These are phyloP conservation scores for Meandrusa payeni DNA, from an alignment of 2,888 invertebrate species.

Conservation along the genomic window DNA sequence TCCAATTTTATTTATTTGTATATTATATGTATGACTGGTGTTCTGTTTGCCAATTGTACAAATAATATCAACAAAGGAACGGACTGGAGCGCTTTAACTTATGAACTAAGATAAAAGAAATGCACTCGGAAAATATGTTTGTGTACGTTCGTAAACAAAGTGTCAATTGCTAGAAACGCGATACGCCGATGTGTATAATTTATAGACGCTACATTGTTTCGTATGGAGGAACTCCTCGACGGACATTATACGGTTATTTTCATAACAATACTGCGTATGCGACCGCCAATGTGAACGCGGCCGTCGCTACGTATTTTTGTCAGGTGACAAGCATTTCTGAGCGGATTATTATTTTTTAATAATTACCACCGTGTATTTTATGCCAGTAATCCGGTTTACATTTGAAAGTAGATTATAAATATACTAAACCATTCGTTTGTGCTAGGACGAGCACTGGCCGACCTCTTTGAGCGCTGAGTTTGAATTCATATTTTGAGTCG, in stretches of 20 bases:
- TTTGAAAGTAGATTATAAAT: no score
- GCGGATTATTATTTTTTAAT: no score
- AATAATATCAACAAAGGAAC: no score
- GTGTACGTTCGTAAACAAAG: conserved; percentile 1
- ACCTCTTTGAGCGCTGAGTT: no score
- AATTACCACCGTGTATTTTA: background rate
- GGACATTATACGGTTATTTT: conserved; percentile 20
- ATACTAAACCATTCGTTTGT: no score
- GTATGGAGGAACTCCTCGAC: conserved; percentile 1
- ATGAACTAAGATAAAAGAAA: conserved; percentile 1
- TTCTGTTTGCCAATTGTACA: no score
- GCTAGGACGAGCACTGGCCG: no score
- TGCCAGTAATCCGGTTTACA: no score
- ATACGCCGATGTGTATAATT: conserved; percentile 9
- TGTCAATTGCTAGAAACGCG: conserved; percentile 5
- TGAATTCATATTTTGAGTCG: no score
- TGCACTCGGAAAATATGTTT: background rate
- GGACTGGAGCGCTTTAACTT: no score
- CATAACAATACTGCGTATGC: conserved; percentile 17
- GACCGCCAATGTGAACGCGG: conserved; percentile 1
- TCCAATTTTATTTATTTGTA: no score
- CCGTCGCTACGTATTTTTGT: background rate
- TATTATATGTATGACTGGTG: no score
- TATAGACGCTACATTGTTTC: conserved; percentile 13
- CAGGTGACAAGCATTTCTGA: background rate